Conservation (phyloP, 2,113 vertebrate genomes). For the Lycaon pictus region DNA sequence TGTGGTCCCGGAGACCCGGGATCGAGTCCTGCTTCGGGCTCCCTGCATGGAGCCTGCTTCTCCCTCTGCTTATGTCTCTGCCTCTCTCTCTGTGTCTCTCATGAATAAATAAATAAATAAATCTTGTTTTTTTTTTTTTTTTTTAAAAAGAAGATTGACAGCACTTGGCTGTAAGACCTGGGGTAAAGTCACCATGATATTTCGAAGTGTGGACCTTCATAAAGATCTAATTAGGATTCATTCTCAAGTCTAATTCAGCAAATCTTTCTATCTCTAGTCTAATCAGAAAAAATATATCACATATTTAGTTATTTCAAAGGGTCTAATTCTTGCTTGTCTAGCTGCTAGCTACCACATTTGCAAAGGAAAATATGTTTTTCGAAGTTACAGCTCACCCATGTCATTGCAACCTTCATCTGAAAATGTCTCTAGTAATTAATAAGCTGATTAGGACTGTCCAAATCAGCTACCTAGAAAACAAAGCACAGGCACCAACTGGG, state of each 20-base stretch:
- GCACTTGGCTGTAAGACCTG: background rate
- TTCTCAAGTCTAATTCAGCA: background rate
- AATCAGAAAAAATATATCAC: background rate
- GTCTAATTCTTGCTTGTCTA: background rate
- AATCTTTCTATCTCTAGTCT: background rate
- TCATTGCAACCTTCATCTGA: background rate
- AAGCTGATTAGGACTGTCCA: background rate
- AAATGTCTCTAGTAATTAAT: background rate
- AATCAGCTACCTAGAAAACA: background rate
- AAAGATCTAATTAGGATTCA: background rate
- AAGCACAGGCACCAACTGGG: background rate
- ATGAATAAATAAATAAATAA: too few species aligned
- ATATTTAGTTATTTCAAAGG: background rate
- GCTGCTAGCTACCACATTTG: background rate
- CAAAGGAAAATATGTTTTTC: constrained; percentile 21
- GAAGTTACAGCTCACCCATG: background rate
- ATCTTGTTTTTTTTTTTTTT: too few species aligned
- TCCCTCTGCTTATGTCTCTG: too few species aligned
- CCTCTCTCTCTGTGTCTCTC: too few species aligned
- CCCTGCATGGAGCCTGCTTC: too few species aligned
- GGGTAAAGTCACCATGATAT: background rate
- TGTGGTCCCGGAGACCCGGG: too few species aligned
- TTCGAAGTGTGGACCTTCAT: constrained; percentile 6
- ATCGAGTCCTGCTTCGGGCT: too few species aligned
- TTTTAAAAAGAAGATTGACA: background rate